Conservation (phyloP, 2,888 invertebrate species). For the Thereva unica region DNA sequence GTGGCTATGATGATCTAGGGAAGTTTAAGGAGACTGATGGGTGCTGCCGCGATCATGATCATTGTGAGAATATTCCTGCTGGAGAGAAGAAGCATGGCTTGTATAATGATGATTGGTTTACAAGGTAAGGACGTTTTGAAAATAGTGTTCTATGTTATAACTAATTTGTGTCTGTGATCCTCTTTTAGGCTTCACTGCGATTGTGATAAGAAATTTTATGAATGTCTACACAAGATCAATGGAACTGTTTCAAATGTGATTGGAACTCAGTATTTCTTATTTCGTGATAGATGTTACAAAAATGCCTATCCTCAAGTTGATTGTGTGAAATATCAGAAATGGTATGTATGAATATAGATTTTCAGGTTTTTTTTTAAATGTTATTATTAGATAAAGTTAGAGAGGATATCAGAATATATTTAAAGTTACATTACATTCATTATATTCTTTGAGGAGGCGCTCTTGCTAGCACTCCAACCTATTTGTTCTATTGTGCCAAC, state of each 20-base stretch:
- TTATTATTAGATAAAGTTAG: neutral
- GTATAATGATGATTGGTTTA: conserved; percentile 44
- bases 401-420: neutral
- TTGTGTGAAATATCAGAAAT: conserved; percentile 41
- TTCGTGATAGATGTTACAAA: conserved; percentile 43
- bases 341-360: conserved; percentile 27
- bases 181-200: conserved; percentile 42
- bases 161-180: conserved; percentile 1
- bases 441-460: too few relatives aligned
- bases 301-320: conserved; percentile 42
- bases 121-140: conserved; percentile 40
- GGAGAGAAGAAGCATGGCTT: conserved; percentile 44
- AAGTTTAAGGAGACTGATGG: conserved; percentile 75
- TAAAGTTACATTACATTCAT: too few relatives aligned
- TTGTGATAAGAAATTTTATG: conserved; percentile 43
- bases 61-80: conserved; percentile 49
- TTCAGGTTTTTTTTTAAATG: neutral
- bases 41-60: conserved; percentile 82
- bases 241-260: conserved; percentile 40
- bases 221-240: conserved; percentile 41
- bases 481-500: too few relatives aligned
- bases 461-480: too few relatives aligned
- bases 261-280: conserved; percentile 44
- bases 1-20: conserved; percentile 76
- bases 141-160: too few relatives aligned